Evolutionary conservation across 2,113 vertebrate species (phyloP).

Genomic region (Anarrhichthys ocellatus): DNA sequence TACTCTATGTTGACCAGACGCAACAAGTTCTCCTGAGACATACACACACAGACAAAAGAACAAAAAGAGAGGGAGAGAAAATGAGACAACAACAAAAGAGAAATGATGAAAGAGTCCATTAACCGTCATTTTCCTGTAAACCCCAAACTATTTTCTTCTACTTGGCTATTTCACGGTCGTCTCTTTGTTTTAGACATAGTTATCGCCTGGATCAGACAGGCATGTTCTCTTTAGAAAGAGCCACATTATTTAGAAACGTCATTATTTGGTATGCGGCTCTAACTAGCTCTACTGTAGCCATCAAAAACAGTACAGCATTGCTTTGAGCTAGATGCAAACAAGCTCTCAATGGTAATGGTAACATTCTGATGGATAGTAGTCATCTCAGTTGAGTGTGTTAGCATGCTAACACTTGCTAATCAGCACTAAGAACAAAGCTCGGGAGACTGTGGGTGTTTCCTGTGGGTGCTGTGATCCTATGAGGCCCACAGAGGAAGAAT

Average conservation of each 20-base stretch:
- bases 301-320: background rate
- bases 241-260: background rate
- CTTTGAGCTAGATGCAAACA: background rate
- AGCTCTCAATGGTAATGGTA: background rate
- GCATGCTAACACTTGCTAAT: background rate
- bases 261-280: background rate
- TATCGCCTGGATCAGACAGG: conserved; percentile 36
- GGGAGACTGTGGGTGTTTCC: background rate
- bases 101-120: conserved; percentile 16
- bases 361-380: background rate
- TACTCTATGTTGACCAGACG: conserved; percentile 93
- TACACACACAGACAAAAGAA: conserved; percentile 51
- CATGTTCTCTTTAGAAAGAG: conserved; percentile 23
- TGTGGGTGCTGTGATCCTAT: background rate
- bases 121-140: conserved; percentile 4
- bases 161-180: background rate
- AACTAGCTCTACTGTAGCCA: background rate
- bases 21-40: conserved; percentile 90
- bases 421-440: background rate
- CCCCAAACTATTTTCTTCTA: conserved; percentile 1
- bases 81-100: conserved; percentile 22
- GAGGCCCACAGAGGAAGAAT: background rate
- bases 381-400: background rate
- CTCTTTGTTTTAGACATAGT: background rate
- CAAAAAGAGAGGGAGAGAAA: conserved; percentile 23